Evolutionary conservation across 2,113 vertebrate genomes (phyloP).

Genomic region (Nannospalax galili): DNA sequence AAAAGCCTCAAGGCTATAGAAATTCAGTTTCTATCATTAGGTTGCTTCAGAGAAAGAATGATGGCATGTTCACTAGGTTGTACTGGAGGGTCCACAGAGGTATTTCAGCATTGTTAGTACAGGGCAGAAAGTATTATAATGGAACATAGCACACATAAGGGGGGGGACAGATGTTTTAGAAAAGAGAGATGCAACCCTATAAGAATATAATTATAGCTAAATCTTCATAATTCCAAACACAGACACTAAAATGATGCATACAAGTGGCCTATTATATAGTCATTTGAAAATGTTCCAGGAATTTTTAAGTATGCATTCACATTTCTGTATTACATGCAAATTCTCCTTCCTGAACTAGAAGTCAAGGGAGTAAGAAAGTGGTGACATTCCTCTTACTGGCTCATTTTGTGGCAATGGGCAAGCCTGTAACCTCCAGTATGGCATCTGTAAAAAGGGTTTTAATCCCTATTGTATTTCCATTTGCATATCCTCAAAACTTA

Average conservation of each 20-base stretch:
- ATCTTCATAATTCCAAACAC: constrained; percentile 26
- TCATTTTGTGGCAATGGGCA: background rate
- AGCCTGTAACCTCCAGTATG: background rate
- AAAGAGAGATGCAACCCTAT: background rate
- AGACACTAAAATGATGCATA: constrained; percentile 40
- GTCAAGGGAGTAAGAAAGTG: background rate
- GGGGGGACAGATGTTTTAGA: background rate
- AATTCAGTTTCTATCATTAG: background rate
- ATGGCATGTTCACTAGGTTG: background rate
- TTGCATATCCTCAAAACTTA: background rate
- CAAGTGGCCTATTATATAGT: background rate
- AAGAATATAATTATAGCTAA: constrained; percentile 2
- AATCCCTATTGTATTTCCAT: background rate
- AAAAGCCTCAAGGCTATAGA: constrained; percentile 32
- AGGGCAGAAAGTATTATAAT: constrained; percentile 38
- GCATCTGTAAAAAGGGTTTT: constrained; percentile 29
- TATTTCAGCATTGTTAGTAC: background rate
- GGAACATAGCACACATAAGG: background rate
- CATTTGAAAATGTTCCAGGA: constrained; percentile 25
- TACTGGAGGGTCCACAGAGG: background rate
- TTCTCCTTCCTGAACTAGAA: background rate
- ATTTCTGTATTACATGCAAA: constrained; percentile 6
- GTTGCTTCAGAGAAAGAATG: background rate
- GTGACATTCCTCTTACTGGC: background rate
- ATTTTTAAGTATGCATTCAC: background rate